Evolutionary conservation across 2,888 invertebrate genomes (phyloP).

Genomic region (Parasteatoda lunata): DNA sequence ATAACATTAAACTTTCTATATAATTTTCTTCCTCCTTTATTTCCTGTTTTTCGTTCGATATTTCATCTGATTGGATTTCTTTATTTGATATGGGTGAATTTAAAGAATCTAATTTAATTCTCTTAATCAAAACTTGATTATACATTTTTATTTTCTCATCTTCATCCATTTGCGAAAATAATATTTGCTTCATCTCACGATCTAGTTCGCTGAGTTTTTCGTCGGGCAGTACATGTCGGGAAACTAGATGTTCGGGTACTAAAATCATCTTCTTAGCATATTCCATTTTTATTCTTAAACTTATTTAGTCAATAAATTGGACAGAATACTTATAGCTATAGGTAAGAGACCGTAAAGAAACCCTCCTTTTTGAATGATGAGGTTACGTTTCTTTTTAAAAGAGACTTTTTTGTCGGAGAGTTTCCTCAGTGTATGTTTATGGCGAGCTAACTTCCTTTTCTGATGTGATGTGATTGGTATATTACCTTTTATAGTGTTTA

Average conservation of each 20-base stretch:
- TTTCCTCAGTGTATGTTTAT: conserved; percentile 1
- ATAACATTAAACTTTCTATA: background rate
- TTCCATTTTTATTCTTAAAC: background rate
- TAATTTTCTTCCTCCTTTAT: background rate
- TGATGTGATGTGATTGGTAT: background rate
- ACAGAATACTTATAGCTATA: background rate
- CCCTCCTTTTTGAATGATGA: background rate
- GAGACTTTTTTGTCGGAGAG: conserved; percentile 1
- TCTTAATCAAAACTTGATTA: background rate
- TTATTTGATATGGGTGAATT: background rate
- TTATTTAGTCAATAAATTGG: background rate
- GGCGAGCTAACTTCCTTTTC: background rate
- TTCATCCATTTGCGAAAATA: background rate
- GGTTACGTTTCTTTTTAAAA: background rate
- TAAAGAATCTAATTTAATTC: background rate
- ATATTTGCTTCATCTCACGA: background rate
- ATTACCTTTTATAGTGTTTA: conserved; percentile 7
- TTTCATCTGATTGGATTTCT: background rate
- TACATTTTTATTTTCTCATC: conserved; percentile 5
- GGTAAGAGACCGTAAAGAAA: background rate
- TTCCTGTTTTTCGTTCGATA: background rate
- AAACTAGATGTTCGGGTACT: background rate
- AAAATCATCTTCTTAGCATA: background rate
- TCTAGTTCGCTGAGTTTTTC: background rate
- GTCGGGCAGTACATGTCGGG: background rate